Base-by-base conservation (phyloP, 2,888 invertebrate species). In the Rhodophaea formosa region DNA sequence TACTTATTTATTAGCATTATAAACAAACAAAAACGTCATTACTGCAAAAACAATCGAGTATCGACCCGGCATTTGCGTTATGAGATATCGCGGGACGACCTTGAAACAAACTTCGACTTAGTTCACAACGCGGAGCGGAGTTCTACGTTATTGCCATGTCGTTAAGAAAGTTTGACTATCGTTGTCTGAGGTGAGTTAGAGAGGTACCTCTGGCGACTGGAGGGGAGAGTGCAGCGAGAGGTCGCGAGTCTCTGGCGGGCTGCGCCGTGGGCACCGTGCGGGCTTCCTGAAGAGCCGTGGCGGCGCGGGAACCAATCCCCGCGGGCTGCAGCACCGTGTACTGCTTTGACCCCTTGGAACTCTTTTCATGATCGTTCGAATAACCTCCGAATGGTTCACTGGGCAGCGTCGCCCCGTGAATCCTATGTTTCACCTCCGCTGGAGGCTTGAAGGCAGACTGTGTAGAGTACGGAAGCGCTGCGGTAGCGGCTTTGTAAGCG, bases 281-380 rank as follows among this genome's bases (percentile, higher is more conserved):
- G 63, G 87, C 95, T 79, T 97, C 96, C 79, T 96, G 96, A 77
- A 96, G 92, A 17, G 95, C 96, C 43, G 95, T 95, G 52, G 96
- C 96, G 0, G 96, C 96, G 53, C 96, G 93, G 17, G 96, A 96
- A 3, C 96, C 95, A 0, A 94, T 93, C 32, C 95, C 95, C 10
- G 96, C 96, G 0, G 97, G 97, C 83, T 97, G 97, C 63, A 97
- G 90, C 68, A 96, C 96, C 61, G 97, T 97, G 79, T 97, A 97
- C 80, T 97, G 96, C 86, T 97, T 97, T 61, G 94, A 94, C 8
- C 87, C 92, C 62, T 84, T 88, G 63, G 81, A 74, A 62, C 81
- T 82, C 76, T 76, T 92, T 68, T 80, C 93, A 73, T 77, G 92
- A 70, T 77, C 92, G 35, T 92, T 90, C 12, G 95, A 95, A 73